Evolutionary conservation across 2,888 invertebrate species (phyloP), one percentile per base, ranked within the genome.

Genomic region (Agonopterix alstromeriana): DNA sequence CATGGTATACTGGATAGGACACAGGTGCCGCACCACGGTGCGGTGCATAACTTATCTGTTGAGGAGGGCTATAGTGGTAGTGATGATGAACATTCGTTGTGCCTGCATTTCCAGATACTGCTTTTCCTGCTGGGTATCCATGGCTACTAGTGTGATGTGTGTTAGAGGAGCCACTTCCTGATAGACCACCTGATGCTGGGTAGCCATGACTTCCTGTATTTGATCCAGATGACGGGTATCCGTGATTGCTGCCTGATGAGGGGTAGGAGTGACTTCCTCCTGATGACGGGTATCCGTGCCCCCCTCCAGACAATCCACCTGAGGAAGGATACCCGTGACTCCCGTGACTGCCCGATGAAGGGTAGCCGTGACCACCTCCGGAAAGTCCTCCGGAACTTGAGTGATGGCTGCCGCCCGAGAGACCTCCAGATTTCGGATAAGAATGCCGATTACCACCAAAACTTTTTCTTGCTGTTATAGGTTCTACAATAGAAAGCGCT

Each of bases 21-120:
- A 67, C 47, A 8, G 81, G 63, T 1, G 70, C 55, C 4, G 72
- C 77, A 1, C 84, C 85, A 38, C 68, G 67, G 1, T 55, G 54
- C 1, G 82, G 74, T 0, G 73, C 63, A 53, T 85, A 85, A 38
- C 67, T 70, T 47, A 86, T 84, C 56, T 77, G 81, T 53, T 73
- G 73, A 0, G 86, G 86, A 5, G 86, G 85, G 50, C 54, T 73
- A 61, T 85, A 86, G 51, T 82, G 73, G 49, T 86, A 85, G 53
- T 83, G 73, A 53, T 82, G 62, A 53, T 82, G 61, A 35, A 77
- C 56, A 12, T 74, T 77, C 0, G 77, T 80, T 4, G 71, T 73
- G 36, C 52, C 48, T 42, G 58, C 50, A 43, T 61, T 57, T 27
- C 70, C 70, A 2, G 66, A 61, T 10, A 63, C 42, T n/a, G 67